Percentiles rank a stretch among this genome's conserved stretches.
Conservation (phyloP, 37 sponge, comb jelly and placozoan species). For the Trichoplax adhaerens region DNA sequence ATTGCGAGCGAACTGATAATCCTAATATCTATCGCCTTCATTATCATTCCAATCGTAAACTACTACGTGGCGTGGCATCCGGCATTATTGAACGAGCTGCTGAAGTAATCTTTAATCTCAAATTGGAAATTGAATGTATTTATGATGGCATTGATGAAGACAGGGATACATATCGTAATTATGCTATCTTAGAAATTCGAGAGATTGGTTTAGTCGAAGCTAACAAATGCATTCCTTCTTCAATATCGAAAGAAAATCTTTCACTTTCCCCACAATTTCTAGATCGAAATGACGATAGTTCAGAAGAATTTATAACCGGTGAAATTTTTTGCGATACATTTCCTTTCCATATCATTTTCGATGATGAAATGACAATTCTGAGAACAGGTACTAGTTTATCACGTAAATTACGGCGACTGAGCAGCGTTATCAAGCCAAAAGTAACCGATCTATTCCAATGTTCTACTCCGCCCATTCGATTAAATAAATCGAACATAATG, state of each 20-base stretch:
- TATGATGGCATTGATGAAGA: too few species aligned
- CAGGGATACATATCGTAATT: too few species aligned
- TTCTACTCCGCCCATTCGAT: slow-evolving; percentile 16
- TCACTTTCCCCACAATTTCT: too few species aligned
- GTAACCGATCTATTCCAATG: slow-evolving; percentile 29
- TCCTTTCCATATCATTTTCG: slow-evolving; percentile 73
- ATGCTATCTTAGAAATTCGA: too few species aligned
- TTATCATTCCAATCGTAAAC: slow-evolving; percentile 37
- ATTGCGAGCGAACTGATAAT: slow-evolving; percentile 17
- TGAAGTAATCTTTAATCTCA: slow-evolving; percentile 18
- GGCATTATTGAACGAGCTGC: slow-evolving; percentile 56
- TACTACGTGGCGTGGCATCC: slow-evolving; percentile 28
- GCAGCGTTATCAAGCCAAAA: slow-evolving; percentile 14
- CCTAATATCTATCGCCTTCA: slow-evolving; percentile 18
- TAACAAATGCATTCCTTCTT: too few species aligned
- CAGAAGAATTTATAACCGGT: background rate
- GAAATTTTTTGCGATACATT: slow-evolving; percentile 11
- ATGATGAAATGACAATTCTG: slow-evolving; percentile 18
- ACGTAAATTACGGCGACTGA: background rate
- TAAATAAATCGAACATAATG: slow-evolving; percentile 25
- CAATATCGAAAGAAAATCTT: too few species aligned
- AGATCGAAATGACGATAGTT: too few species aligned
- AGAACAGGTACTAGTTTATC: slow-evolving; percentile 37
- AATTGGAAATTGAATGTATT: slow-evolving; percentile 9
- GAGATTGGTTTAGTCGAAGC: too few species aligned